A percentile compares a stretch with the other conserved stretches of the same genome.
Evolutionary conservation across 2,888 invertebrate species (phyloP).

Genomic region (Lasioglossum vierecki): DNA sequence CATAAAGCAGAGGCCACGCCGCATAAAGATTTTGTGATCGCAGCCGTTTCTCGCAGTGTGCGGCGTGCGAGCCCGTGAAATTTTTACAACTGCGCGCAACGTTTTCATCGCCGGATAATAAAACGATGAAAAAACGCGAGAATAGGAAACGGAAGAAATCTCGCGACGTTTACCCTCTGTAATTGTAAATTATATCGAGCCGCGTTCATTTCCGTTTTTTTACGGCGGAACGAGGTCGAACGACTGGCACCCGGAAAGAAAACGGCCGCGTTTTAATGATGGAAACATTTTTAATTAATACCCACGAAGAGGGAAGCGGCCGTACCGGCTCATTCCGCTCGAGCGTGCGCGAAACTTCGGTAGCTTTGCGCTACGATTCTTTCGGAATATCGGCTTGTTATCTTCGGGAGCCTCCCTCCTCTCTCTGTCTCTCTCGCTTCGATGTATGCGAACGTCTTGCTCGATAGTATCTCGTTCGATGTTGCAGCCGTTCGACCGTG

Average conservation of each 20-base stretch:
- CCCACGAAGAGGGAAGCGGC: background rate
- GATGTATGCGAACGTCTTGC: background rate
- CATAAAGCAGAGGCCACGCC: background rate
- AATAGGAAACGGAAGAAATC: background rate
- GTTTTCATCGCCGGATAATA: constrained; percentile 11
- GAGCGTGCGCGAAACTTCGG: background rate
- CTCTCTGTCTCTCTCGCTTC: background rate
- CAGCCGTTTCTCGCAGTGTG: background rate
- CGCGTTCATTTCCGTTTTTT: background rate
- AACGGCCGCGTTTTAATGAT: constrained; percentile 30
- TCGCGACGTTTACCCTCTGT: background rate
- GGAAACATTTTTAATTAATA: constrained; percentile 43
- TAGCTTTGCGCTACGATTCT: background rate
- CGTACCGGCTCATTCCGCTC: background rate
- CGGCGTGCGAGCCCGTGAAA: constrained; percentile 21
- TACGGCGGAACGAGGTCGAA: constrained; percentile 18
- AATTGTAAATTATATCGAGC: constrained; percentile 41
- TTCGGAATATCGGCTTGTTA: background rate
- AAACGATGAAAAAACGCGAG: background rate
- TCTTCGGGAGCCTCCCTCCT: background rate
- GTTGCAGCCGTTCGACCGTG: background rate
- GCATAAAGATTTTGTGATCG: background rate
- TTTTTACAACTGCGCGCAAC: constrained; percentile 24
- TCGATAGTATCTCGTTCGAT: background rate
- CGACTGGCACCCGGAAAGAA: background rate